phyloP scores from a whole-genome alignment of 1,140 invertebrate species.

The silkworm (Bombyx mori) region DNA sequence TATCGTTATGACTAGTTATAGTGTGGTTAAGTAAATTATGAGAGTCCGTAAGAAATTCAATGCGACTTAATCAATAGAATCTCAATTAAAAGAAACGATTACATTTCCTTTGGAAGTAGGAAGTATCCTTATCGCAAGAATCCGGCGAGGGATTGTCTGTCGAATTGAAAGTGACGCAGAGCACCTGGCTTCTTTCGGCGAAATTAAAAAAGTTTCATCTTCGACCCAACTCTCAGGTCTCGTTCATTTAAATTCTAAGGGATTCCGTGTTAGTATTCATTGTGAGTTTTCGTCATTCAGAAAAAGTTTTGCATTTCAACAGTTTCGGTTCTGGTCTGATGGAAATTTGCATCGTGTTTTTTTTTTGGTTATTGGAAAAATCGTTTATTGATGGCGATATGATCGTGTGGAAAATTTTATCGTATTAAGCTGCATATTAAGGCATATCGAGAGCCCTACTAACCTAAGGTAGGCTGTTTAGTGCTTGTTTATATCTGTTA shows the following conservation, averaged over 20 bases:
- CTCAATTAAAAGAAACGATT: constrained; percentile 33
- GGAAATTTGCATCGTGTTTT: constrained; percentile 21
- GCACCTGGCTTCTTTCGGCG: constrained; percentile 53
- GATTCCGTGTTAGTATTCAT: constrained; percentile 55
- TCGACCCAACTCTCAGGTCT: constrained; percentile 39
- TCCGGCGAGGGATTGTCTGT: constrained; percentile 38
- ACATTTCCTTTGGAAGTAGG: constrained; percentile 21
- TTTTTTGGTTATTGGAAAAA: neutral
- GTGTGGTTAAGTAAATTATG: too few relatives aligned
- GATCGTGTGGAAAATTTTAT: too few relatives aligned
- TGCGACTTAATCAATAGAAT: constrained; percentile 24
- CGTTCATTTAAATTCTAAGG: constrained; percentile 66
- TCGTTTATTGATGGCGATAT: too few relatives aligned
- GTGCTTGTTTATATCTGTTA: too few relatives aligned
- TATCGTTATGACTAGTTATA: too few relatives aligned
- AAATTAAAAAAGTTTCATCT: constrained; percentile 66
- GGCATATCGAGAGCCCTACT: too few relatives aligned
- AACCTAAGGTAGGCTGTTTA: too few relatives aligned
- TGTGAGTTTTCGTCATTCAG: constrained; percentile 54
- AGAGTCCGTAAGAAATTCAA: too few relatives aligned
- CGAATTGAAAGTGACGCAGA: constrained; percentile 38
- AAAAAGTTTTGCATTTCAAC: constrained; percentile 32
- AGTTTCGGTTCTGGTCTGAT: constrained; percentile 17
- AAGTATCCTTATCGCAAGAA: constrained; percentile 27
- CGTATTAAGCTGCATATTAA: too few relatives aligned